Evolutionary conservation across 2,888 invertebrate genomes (phyloP), one percentile per base, ranked within the genome.

Genomic region (Scaptomyza reducta): DNA sequence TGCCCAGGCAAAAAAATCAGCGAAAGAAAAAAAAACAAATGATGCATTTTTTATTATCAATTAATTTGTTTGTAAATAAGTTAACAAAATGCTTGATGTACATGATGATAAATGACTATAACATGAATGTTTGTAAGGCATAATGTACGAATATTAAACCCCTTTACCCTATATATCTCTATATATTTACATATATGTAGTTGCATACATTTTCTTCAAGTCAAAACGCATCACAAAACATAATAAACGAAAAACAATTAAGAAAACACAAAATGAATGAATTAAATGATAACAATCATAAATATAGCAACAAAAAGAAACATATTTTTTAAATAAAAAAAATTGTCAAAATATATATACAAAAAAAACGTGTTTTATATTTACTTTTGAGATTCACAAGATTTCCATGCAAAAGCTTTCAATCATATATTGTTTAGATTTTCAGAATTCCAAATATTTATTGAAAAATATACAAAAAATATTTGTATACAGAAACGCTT

Each of bases 21-120:
- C 38, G 50, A 22, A 29, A 31, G 31, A 31, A 29, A 29, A 66
- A 66, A 53, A 35, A 38, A 53, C 61, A 65, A 73, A 51, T 40
- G 69, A 69, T 78, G 87, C 86, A 82, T 85, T 85, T 85, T 84
- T 79, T 77, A 77, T 78, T 73, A 85, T 77, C 71, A 68, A 79
- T 87, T 74, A 87, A 77, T 76, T 76, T 77, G 71, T 83, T 83
- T 79, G 88, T 81, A 85, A 86, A 87, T 82, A 82, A 79, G 84
- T 88, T 83, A 87, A 77, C 60, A 61, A 77, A 82, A 56, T 77
- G 70, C 75, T 83, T 73, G 70, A 77, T 74, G 76, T 74, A 76
- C 53, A 79, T 70, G 70, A 77, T 70, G 70, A 76, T 72, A 72
- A 78, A 72, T 68, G 64, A 57, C 58, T 63, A 66, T 65, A 62